A percentile compares a stretch with the other conserved stretches of the same genome.
Conservation (phyloP, 2,888 invertebrate genomes). For the Caenorhabditis sp. region DNA sequence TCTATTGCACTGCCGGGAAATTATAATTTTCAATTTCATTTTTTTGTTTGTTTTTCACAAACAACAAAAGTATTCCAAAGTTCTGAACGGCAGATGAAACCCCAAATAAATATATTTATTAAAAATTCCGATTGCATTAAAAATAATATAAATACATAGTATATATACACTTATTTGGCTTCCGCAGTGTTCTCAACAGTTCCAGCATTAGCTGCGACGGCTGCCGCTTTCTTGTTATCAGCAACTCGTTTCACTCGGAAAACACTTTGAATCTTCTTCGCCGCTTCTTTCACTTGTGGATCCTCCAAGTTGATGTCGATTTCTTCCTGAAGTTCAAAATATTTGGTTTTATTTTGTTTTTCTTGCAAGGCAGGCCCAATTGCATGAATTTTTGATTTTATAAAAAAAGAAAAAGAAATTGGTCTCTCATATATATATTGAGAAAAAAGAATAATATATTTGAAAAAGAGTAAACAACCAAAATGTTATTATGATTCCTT, state of each 20-base stretch:
- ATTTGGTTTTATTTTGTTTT: background rate
- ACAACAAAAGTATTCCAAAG: no score
- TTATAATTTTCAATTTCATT: background rate
- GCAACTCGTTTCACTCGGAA: conserved; percentile 42
- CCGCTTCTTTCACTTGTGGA: conserved; percentile 55
- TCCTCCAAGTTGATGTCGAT: conserved; percentile 59
- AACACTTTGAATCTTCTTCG: conserved; percentile 58
- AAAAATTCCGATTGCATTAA: background rate
- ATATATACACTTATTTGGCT: background rate
- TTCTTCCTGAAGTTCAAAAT: conserved; percentile 22
- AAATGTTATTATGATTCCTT: background rate
- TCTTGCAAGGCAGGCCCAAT: background rate
- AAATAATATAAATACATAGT: background rate
- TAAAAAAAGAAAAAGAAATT: background rate
- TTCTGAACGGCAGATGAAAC: background rate
- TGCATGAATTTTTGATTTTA: background rate
- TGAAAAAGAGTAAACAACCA: background rate
- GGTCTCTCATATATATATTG: background rate
- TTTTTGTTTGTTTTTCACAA: no score
- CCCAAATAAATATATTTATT: background rate
- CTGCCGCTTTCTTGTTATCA: conserved; percentile 18
- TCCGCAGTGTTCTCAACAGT: background rate
- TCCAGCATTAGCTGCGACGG: background rate
- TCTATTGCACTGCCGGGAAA: no score
- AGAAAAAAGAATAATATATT: background rate